Conservation (phyloP, 2,888 invertebrate species). For the Drosophila mulleri region DNA sequence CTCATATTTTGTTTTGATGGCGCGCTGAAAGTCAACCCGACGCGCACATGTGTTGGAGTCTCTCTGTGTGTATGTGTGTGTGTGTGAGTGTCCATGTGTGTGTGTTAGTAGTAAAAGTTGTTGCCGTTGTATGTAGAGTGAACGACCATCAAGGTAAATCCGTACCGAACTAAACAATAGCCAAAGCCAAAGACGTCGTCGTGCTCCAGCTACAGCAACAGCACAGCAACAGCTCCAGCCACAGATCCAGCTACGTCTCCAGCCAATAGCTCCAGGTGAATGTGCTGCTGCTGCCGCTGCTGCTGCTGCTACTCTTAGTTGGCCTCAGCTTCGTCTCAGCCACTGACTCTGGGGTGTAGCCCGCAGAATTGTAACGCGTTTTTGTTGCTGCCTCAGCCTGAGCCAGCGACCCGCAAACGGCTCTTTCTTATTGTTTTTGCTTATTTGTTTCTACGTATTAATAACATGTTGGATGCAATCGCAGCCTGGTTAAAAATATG, state of each 20-base stretch:
- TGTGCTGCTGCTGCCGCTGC: constrained; percentile 60
- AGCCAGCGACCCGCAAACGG: constrained; percentile 45
- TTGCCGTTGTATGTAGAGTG: constrained; percentile 70
- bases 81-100: constrained; percentile 11
- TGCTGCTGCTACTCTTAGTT: constrained; percentile 41
- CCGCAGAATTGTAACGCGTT: constrained; percentile 80
- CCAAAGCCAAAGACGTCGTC: constrained; percentile 68
- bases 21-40: constrained; percentile 75
- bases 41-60: constrained; percentile 24
- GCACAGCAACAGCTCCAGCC: constrained; percentile 24
- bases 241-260: constrained; percentile 19
- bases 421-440: constrained; percentile 79
- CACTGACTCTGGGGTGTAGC: constrained; percentile 68
- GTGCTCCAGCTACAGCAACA: constrained; percentile 48
- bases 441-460: constrained; percentile 82
- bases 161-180: constrained; percentile 72
- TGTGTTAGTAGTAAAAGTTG: constrained; percentile 80
- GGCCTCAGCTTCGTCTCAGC: constrained; percentile 40
- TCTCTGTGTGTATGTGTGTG: neutral
- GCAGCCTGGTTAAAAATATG: constrained; percentile 76
- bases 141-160: constrained; percentile 80
- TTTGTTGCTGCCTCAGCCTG: constrained; percentile 32
- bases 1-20: constrained; percentile 82
- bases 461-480: constrained; percentile 80
- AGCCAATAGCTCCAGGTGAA: constrained; percentile 70